These are phyloP conservation scores for Philopedon plagiatum DNA, from an alignment of 2,888 invertebrate species.

Conservation along the genomic window DNA sequence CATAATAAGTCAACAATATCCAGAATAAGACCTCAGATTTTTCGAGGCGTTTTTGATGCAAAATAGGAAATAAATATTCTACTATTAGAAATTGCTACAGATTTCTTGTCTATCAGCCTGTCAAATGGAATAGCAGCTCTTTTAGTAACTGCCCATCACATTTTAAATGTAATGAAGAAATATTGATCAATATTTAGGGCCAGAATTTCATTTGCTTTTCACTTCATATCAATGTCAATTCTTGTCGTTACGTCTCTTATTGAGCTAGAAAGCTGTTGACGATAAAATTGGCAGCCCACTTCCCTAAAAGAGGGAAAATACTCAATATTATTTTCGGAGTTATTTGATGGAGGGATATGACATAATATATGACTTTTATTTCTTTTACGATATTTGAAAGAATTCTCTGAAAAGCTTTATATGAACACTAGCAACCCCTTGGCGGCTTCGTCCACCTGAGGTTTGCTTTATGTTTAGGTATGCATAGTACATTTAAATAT, in stretches of 20 bases:
- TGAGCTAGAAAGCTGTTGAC: constrained; percentile 38
- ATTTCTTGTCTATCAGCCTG: neutral
- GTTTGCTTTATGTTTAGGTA: no score
- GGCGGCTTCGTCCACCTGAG: no score
- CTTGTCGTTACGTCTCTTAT: constrained; percentile 36
- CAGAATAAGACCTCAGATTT: no score
- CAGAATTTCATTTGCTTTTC: constrained; percentile 42
- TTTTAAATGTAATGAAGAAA: neutral
- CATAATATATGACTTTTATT: constrained; percentile 36
- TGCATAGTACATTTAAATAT: no score
- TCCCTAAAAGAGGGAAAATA: constrained; percentile 36
- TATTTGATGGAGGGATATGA: constrained; percentile 40
- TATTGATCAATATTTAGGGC: constrained; percentile 13
- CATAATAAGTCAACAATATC: no score
- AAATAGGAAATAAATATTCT: no score
- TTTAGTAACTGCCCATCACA: neutral
- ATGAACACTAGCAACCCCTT: neutral
- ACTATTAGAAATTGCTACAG: no score
- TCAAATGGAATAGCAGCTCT: neutral
- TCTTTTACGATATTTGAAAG: constrained; percentile 28
- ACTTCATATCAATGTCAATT: constrained; percentile 43
- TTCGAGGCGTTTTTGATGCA: no score
- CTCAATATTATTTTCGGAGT: constrained; percentile 33
- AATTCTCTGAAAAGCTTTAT: neutral
- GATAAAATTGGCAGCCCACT: constrained; percentile 45